phyloP scores from a whole-genome alignment of 23 tunicate species.

The Phallusia fumigata region DNA sequence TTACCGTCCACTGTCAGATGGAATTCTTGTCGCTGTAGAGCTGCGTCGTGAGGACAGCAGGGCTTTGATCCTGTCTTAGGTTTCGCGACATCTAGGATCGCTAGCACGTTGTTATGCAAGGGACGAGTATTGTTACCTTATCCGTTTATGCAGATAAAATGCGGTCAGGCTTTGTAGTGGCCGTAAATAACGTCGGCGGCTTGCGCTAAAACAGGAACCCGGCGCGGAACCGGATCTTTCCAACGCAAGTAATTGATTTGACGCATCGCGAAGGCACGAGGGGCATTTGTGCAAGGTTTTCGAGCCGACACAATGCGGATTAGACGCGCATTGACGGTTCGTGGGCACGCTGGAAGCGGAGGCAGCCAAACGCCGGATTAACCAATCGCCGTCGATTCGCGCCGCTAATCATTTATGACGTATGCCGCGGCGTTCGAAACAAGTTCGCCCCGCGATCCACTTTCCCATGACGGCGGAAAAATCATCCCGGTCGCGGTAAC shows the following conservation, averaged over 20 bases:
- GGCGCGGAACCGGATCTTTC: not conserved
- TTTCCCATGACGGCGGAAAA: conserved; percentile 7
- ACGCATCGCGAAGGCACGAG: not conserved
- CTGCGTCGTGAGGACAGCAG: too few relatives aligned
- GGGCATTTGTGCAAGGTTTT: not conserved
- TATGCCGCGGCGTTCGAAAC: conserved; percentile 1
- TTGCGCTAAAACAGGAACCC: not conserved
- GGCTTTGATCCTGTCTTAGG: too few relatives aligned
- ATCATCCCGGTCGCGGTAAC: not conserved
- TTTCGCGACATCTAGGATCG: too few relatives aligned
- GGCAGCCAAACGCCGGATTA: not conserved
- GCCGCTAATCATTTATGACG: too few relatives aligned
- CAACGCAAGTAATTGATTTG: conserved; percentile 9
- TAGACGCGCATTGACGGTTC: not conserved
- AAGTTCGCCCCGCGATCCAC: not conserved
- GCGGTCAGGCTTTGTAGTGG: too few relatives aligned
- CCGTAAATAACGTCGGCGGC: too few relatives aligned
- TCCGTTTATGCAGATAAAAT: too few relatives aligned
- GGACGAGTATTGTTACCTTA: too few relatives aligned
- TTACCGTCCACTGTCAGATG: too few relatives aligned
- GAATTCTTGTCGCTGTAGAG: too few relatives aligned
- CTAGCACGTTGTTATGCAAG: too few relatives aligned
- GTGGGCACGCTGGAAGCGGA: not conserved
- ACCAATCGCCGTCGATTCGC: not conserved
- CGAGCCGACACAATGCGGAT: not conserved